These are phyloP conservation scores for Chaenocephalus aceratus DNA, from an alignment of 2,113 vertebrate species.

Conservation along the genomic window DNA sequence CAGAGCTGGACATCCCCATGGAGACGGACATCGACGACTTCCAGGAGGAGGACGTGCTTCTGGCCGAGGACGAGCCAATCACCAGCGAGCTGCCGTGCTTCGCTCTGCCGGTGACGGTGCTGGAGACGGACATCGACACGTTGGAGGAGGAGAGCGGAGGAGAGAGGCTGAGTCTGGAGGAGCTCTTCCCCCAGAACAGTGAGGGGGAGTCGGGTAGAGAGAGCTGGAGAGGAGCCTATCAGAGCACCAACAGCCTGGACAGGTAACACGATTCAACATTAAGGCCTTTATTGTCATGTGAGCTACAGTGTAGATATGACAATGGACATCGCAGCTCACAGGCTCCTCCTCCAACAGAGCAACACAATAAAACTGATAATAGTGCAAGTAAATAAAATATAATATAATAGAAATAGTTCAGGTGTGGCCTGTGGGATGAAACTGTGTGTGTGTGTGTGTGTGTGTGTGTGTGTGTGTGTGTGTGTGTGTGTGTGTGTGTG, in stretches of 20 bases:
- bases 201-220: conserved; percentile 74
- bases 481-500: too few species aligned
- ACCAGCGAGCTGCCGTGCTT: conserved; percentile 81
- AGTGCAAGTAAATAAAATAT: too few species aligned
- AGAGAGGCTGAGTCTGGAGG: conserved; percentile 77
- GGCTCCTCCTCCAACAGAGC: too few species aligned
- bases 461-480: background rate
- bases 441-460: too few species aligned
- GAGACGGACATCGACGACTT: conserved; percentile 87
- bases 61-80: conserved; percentile 22
- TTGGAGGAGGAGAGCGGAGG: conserved; percentile 72
- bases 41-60: conserved; percentile 73
- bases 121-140: conserved; percentile 86
- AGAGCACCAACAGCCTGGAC: conserved; percentile 75
- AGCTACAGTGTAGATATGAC: background rate
- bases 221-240: conserved; percentile 76
- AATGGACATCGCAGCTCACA: too few species aligned
- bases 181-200: conserved; percentile 79
- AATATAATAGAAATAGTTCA: too few species aligned
- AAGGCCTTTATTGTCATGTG: background rate
- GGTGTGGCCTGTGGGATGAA: too few species aligned
- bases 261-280: conserved; percentile 61
- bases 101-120: conserved; percentile 80
- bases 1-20: conserved; percentile 72
- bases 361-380: too few species aligned